Percentiles rank a stretch among this genome's conserved stretches.
These are phyloP conservation scores for Lepus oiostolus DNA, from an alignment of 2,797 vertebrate genomes.

Conservation along the genomic window DNA sequence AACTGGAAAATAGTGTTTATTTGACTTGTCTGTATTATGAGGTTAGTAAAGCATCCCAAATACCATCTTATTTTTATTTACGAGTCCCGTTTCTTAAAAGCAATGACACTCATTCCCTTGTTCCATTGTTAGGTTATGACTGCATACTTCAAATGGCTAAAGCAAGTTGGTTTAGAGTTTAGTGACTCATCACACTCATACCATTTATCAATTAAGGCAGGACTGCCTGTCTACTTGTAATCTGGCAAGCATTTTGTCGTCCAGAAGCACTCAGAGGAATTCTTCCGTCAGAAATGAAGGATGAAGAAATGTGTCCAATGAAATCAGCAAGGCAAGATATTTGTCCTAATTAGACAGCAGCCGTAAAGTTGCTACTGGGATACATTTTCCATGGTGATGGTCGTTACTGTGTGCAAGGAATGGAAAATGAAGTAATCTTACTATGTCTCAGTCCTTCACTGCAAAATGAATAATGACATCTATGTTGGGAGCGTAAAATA, in stretches of 20 bases:
- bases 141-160: slow-evolving; percentile 72
- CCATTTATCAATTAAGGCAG: slow-evolving; percentile 72
- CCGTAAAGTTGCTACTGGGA: slow-evolving; percentile 52
- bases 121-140: slow-evolving; percentile 69
- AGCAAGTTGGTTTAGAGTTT: slow-evolving; percentile 68
- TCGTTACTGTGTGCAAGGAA: background rate
- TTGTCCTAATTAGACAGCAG: slow-evolving; percentile 39
- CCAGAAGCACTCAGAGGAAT: slow-evolving; percentile 74
- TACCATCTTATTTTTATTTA: slow-evolving; percentile 81
- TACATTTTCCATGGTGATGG: slow-evolving; percentile 16
- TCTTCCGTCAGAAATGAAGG: slow-evolving; percentile 60
- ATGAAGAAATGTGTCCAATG: slow-evolving; percentile 65
- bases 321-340: slow-evolving; percentile 67
- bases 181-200: slow-evolving; percentile 73
- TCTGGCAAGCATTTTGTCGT: slow-evolving; percentile 75
- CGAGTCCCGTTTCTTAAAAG: slow-evolving; percentile 77
- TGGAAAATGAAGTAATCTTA: slow-evolving; percentile 58
- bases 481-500: slow-evolving; percentile 52
- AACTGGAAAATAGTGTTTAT: slow-evolving; percentile 72
- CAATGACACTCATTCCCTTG: slow-evolving; percentile 54
- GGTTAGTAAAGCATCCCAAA: slow-evolving; percentile 65
- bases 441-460: background rate
- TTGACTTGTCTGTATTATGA: slow-evolving; percentile 73
- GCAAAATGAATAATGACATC: slow-evolving; percentile 22
- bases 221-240: slow-evolving; percentile 72